Evolutionary conservation across 2,888 invertebrate genomes (phyloP), one percentile per base, ranked within the genome.

Genomic region (Acanthosoma haemorrhoidale): DNA sequence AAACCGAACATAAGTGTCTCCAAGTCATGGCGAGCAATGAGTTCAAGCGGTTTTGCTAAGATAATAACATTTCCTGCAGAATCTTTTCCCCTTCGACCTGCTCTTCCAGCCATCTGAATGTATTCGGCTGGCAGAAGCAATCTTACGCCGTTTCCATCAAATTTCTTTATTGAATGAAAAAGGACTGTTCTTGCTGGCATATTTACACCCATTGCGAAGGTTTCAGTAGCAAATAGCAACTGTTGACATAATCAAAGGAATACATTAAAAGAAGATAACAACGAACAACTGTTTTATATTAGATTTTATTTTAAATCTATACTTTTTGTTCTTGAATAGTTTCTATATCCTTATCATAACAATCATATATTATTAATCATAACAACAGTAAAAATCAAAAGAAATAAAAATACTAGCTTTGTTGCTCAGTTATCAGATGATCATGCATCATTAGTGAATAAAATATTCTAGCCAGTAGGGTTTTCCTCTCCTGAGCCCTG

Each of bases 151-250:
- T 84, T 81, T 0, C 99, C 99, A 79, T 99, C 99, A 79, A 88
- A 96, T 80, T 99, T 99, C 21, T 83, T 84, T 39, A 91, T 87
- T 5, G 91, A 89, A 81, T 98, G 97, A 80, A 99, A 99, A 13
- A 98, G 89, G 0, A 99, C 99, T 0, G 97, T 97, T 15, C 96
- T 85, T 0, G 99, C 96, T 0, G 99, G 99, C 99, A 99, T 99
- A 81, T 99, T 99, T 2, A 99, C 96, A 0, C 99, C 99, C 96
- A 99, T 98, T 0, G 99, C 97, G 80, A 99, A 99, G 0, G 99
- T 99, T 83, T 99, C 99, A 0, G 99, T 99, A 0, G 99, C 98
- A 82, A 99, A 98, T 4, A 99, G 82, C 60, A 98, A 84, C 88
- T 94, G 43, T 29, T 29, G 9, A n/a, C 58, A 51, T 21, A 51